Conservation (phyloP, 2,888 invertebrate genomes). For the Drosophila mayaguana region DNA sequence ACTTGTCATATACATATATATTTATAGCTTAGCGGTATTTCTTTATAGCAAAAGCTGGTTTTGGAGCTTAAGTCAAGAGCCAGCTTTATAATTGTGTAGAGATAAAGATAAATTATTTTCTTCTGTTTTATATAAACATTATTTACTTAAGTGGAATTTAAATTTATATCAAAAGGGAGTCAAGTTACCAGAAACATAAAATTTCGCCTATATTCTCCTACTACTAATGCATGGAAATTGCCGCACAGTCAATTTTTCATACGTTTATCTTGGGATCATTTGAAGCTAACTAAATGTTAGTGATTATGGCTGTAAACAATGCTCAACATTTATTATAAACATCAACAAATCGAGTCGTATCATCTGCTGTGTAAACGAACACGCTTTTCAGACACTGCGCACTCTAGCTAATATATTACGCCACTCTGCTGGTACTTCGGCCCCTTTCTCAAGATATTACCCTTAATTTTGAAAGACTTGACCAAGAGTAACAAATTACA, state of each 20-base stretch:
- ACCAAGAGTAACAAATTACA: slow-evolving; percentile 39
- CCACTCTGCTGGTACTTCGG: neutral
- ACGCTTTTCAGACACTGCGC: neutral
- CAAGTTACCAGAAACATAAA: neutral
- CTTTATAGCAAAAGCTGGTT: neutral
- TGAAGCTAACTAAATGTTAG: neutral
- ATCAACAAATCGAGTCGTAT: neutral
- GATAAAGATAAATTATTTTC: neutral
- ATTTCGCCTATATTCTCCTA: neutral
- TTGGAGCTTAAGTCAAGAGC: neutral
- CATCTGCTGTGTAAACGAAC: neutral
- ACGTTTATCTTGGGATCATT: slow-evolving; percentile 1
- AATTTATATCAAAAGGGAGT: no score
- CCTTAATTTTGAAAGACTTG: slow-evolving; percentile 17
- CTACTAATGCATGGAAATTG: neutral
- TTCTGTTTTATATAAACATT: neutral
- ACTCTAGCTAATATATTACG: slow-evolving; percentile 14
- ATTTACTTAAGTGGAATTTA: neutral
- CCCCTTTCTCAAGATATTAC: neutral
- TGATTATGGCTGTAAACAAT: neutral
- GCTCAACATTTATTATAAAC: neutral
- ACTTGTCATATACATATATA: neutral
- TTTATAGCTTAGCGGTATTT: neutral
- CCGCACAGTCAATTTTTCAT: neutral
- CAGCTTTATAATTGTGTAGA: neutral